Evolutionary conservation across 2,113 vertebrate genomes (phyloP).

Genomic region (Cyprinodon tularosa): DNA sequence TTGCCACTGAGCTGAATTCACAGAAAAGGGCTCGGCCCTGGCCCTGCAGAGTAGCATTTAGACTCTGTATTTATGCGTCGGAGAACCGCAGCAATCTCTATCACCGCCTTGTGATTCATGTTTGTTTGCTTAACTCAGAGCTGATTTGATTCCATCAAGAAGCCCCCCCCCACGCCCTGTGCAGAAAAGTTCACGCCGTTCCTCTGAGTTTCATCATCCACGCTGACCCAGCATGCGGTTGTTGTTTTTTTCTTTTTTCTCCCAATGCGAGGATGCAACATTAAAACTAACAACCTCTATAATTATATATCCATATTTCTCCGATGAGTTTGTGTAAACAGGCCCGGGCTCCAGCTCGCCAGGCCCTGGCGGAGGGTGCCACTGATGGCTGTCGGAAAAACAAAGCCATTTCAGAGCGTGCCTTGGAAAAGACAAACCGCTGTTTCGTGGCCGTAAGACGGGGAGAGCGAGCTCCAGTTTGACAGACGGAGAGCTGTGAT

Average conservation of each 20-base stretch:
- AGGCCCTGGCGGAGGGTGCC: conserved; percentile 67
- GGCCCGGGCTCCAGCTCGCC: conserved; percentile 65
- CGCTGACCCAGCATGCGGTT: conserved; percentile 71
- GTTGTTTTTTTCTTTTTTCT: conserved; percentile 32
- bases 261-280: conserved; percentile 70
- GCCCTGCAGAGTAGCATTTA: conserved; percentile 71
- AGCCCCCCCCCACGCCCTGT: conserved; percentile 27
- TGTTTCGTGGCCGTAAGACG: conserved; percentile 56
- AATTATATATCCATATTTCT: conserved; percentile 80
- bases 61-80: conserved; percentile 73
- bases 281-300: conserved; percentile 77
- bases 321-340: conserved; percentile 79
- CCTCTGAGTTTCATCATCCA: conserved; percentile 61
- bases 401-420: conserved; percentile 75
- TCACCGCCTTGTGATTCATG: conserved; percentile 74
- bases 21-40: conserved; percentile 69
- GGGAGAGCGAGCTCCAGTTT: conserved; percentile 56
- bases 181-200: conserved; percentile 63
- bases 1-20: conserved; percentile 74
- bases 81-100: conserved; percentile 73
- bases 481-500: conserved; percentile 70
- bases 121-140: conserved; percentile 73
- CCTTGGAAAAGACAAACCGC: conserved; percentile 75
- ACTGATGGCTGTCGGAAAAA: conserved; percentile 74
- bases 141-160: conserved; percentile 67